Conservation (phyloP, 2,113 vertebrate species). For the Mesocricetus auratus region DNA sequence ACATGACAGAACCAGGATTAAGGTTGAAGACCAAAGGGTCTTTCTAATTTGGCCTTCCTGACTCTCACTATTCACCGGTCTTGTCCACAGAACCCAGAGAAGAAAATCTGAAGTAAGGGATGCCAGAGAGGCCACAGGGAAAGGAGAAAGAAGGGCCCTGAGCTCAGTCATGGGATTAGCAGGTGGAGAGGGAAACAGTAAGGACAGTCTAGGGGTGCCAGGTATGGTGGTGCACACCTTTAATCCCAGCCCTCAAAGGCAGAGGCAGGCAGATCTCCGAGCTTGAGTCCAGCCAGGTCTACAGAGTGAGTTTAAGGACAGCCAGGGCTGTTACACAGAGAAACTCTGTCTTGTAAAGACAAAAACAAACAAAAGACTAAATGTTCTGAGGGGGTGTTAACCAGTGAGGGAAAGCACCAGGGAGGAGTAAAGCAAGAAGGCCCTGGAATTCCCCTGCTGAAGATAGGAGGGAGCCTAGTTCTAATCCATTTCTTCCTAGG, state of each 20-base stretch:
- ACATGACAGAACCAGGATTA: too few relatives aligned
- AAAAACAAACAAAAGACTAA: background rate
- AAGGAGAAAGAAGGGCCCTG: background rate
- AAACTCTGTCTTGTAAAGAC: background rate
- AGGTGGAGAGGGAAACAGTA: background rate
- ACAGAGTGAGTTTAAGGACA: background rate
- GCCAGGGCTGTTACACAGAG: background rate
- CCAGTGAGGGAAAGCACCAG: background rate
- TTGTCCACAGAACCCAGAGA: background rate
- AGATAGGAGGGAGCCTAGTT: background rate
- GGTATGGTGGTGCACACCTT: background rate
- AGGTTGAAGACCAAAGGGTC: background rate
- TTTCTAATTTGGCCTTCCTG: background rate
- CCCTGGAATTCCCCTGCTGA: background rate
- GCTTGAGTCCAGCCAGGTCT: background rate
- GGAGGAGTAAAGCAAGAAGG: background rate
- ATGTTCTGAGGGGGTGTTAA: background rate
- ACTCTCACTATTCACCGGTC: background rate
- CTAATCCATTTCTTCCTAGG: background rate
- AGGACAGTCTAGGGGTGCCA: background rate
- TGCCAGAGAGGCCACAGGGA: background rate
- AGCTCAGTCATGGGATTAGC: background rate
- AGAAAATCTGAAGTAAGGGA: background rate
- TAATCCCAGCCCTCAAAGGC: background rate
- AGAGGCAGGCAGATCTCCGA: background rate